Evolutionary conservation across 2,797 vertebrate genomes (phyloP).

Genomic region (Alouatta caraya): DNA sequence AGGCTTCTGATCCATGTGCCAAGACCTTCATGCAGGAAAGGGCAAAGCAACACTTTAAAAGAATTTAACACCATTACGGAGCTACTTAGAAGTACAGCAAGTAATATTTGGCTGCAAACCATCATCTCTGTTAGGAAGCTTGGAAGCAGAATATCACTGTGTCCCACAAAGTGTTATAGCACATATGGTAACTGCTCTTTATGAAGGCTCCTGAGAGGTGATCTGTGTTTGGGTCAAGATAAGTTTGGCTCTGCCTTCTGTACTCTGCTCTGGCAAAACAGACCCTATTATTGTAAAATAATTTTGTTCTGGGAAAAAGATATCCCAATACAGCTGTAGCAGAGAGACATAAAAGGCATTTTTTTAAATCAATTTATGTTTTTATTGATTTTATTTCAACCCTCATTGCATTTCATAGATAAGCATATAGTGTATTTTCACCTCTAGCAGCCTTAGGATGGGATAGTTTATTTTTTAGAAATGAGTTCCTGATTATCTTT

Average conservation of each 20-base stretch:
- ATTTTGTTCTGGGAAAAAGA: background rate
- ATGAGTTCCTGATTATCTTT: background rate
- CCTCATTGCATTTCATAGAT: background rate
- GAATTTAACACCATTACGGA: conserved; percentile 50
- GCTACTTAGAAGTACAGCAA: conserved; percentile 41
- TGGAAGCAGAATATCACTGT: conserved; percentile 18
- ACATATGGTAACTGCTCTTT: conserved; percentile 29
- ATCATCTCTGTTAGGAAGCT: conserved; percentile 29
- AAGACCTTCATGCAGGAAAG: conserved; percentile 59
- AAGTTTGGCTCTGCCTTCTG: background rate
- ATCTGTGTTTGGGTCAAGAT: conserved; percentile 9
- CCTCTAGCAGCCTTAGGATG: background rate
- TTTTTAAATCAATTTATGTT: background rate
- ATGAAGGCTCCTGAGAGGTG: background rate
- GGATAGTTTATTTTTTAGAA: background rate
- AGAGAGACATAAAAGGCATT: background rate
- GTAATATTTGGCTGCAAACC: conserved; percentile 39
- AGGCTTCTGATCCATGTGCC: conserved; percentile 15
- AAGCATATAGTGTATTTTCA: background rate
- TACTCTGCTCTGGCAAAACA: background rate
- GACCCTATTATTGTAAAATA: background rate
- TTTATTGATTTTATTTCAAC: conserved; percentile 18
- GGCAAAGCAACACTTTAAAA: conserved; percentile 53
- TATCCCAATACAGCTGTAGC: background rate
- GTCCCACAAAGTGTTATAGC: conserved; percentile 1